phyloP scores from a whole-genome alignment of 2,113 vertebrate genomes.

The Onychostruthus taczanowskii region DNA sequence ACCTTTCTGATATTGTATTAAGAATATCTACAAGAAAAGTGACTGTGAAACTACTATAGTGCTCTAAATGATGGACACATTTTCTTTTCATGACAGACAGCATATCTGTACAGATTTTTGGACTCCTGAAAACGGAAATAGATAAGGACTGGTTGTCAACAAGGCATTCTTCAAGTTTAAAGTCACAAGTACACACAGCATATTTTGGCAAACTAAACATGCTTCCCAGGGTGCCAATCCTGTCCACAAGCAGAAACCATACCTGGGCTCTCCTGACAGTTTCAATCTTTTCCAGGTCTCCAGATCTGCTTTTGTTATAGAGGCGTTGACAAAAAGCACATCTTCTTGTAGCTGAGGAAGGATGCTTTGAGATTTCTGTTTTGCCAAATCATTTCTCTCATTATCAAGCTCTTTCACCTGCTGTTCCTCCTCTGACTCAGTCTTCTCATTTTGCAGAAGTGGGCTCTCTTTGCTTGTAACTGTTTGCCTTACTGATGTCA shows the following conservation, averaged over 20 bases:
- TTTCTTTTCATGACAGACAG: neutral
- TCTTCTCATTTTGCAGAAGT: conserved; percentile 63
- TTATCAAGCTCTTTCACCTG: conserved; percentile 70
- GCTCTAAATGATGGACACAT: neutral
- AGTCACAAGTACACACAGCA: neutral
- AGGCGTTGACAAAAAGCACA: conserved; percentile 68
- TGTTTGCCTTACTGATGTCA: conserved; percentile 49
- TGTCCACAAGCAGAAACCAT: conserved; percentile 34
- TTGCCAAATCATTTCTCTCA: conserved; percentile 82
- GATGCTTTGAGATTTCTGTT: conserved; percentile 70
- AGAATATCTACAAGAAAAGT: neutral
- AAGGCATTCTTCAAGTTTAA: conserved; percentile 11
- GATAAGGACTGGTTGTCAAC: neutral
- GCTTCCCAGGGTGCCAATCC: neutral
- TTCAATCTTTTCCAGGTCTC: conserved; percentile 91
- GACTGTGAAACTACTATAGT: neutral
- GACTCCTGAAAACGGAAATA: neutral
- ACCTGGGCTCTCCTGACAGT: conserved; percentile 87
- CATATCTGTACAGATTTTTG: neutral
- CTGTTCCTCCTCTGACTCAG: conserved; percentile 25
- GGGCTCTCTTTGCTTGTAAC: conserved; percentile 59
- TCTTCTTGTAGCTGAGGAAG: conserved; percentile 70
- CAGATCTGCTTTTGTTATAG: conserved; percentile 88
- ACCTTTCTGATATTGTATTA: neutral
- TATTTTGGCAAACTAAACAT: neutral